These are phyloP conservation scores for Cyprinodon diabolis DNA, from an alignment of 2,797 vertebrate genomes.

Conservation along the genomic window DNA sequence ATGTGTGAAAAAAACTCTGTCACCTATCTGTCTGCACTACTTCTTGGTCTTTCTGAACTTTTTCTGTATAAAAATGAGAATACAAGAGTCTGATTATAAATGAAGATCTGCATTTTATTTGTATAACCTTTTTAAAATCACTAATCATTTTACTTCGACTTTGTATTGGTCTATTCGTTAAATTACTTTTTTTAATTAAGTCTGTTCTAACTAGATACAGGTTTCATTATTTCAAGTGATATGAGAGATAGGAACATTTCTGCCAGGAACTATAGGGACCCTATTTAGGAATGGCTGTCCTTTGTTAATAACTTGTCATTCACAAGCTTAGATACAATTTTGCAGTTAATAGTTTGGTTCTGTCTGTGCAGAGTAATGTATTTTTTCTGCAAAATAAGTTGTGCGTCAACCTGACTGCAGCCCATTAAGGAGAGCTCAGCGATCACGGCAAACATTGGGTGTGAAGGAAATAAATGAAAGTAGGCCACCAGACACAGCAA, in stretches of 20 bases:
- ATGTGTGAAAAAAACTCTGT: not conserved
- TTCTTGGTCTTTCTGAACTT: not conserved
- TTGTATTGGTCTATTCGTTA: not conserved
- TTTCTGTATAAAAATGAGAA: not conserved
- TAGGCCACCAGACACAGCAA: slow-evolving; percentile 59
- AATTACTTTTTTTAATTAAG: not conserved
- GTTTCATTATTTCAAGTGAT: not conserved
- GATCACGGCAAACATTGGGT: slow-evolving; percentile 34
- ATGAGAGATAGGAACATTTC: not conserved
- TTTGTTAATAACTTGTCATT: slow-evolving; percentile 52
- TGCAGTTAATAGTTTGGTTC: slow-evolving; percentile 39
- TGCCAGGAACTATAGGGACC: not conserved
- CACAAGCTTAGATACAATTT: slow-evolving; percentile 31
- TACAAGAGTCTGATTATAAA: not conserved
- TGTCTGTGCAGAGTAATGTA: slow-evolving; percentile 36
- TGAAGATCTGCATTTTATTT: no score
- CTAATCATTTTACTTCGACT: not conserved
- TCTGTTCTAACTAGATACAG: not conserved
- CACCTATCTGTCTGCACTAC: no score
- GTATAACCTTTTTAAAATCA: no score
- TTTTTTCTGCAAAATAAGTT: slow-evolving; percentile 27
- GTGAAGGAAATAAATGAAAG: slow-evolving; percentile 60
- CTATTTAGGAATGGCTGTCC: not conserved
- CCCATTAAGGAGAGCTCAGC: slow-evolving; percentile 28
- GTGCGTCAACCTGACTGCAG: slow-evolving; percentile 29